Evolutionary conservation across 2,113 vertebrate genomes (phyloP).

Genomic region (Galeopterus variegatus): DNA sequence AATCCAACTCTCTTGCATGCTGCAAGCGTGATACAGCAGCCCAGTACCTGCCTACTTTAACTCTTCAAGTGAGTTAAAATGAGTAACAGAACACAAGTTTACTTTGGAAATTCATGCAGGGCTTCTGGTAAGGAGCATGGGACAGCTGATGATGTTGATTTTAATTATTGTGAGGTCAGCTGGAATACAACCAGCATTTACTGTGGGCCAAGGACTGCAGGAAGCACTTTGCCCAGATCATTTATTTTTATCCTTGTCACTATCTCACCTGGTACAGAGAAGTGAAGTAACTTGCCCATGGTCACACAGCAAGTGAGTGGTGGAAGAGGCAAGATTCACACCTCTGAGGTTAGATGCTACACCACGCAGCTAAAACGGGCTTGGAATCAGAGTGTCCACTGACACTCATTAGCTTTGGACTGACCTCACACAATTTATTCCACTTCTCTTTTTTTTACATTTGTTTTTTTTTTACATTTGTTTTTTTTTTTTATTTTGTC

Average conservation of each 20-base stretch:
- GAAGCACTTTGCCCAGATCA: rapidly evolving
- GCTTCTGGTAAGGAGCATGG: not conserved
- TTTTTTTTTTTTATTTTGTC: no score
- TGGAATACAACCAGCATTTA: rapidly evolving
- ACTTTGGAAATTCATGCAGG: not conserved
- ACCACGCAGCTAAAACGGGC: rapidly evolving
- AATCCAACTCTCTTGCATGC: not conserved
- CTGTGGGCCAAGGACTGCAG: rapidly evolving
- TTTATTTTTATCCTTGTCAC: not conserved
- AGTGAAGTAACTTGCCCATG: no score
- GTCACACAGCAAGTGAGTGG: not conserved
- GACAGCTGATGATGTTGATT: no score
- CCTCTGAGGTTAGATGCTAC: not conserved
- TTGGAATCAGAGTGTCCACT: rapidly evolving
- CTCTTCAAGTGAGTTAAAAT: not conserved
- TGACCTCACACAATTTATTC: no score
- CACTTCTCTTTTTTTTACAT: no score
- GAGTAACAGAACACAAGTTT: not conserved
- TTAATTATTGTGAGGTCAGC: rapidly evolving
- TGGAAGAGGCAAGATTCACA: not conserved
- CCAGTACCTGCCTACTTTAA: not conserved
- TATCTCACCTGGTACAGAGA: not conserved
- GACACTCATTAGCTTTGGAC: rapidly evolving
- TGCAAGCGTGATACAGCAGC: not conserved
- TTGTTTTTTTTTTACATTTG: no score